Percentiles rank a stretch among this genome's conserved stretches.
Evolutionary conservation across 2,888 invertebrate species (phyloP).

Genomic region (Furcula furcula): DNA sequence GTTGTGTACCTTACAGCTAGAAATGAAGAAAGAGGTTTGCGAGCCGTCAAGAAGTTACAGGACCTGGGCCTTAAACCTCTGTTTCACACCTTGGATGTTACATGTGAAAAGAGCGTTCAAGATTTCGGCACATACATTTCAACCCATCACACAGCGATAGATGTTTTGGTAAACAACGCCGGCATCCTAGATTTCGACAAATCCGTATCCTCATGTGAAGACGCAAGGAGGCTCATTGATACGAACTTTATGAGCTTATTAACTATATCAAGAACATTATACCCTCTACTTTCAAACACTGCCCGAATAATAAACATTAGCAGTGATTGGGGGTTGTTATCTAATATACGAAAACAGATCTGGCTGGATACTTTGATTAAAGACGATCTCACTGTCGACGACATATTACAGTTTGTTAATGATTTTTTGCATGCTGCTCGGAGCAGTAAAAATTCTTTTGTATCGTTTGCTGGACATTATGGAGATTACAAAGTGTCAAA

Average conservation of each 20-base stretch:
- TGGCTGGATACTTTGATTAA: slow-evolving; percentile 69
- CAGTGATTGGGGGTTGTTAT: slow-evolving; percentile 80
- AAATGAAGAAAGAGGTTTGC: slow-evolving; percentile 81
- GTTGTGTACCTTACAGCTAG: slow-evolving; percentile 88
- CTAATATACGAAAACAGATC: slow-evolving; percentile 68
- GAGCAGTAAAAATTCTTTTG: slow-evolving; percentile 65
- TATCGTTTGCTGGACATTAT: slow-evolving; percentile 69
- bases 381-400: slow-evolving; percentile 72
- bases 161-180: slow-evolving; percentile 90
- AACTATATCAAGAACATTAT: slow-evolving; percentile 84
- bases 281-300: slow-evolving; percentile 86
- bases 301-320: slow-evolving; percentile 90
- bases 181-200: slow-evolving; percentile 85
- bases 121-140: slow-evolving; percentile 82
- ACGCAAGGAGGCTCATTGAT: slow-evolving; percentile 86
- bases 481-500: slow-evolving; percentile 78
- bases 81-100: slow-evolving; percentile 88
- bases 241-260: slow-evolving; percentile 87
- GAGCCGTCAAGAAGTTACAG: slow-evolving; percentile 83
- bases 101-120: slow-evolving; percentile 82
- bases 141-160: slow-evolving; percentile 84
- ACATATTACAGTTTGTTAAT: slow-evolving; percentile 78
- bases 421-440: slow-evolving; percentile 80
- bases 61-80: slow-evolving; percentile 79
- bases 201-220: slow-evolving; percentile 84